Conservation (phyloP, 2,888 invertebrate genomes). For the Drosophila stalkeri region DNA sequence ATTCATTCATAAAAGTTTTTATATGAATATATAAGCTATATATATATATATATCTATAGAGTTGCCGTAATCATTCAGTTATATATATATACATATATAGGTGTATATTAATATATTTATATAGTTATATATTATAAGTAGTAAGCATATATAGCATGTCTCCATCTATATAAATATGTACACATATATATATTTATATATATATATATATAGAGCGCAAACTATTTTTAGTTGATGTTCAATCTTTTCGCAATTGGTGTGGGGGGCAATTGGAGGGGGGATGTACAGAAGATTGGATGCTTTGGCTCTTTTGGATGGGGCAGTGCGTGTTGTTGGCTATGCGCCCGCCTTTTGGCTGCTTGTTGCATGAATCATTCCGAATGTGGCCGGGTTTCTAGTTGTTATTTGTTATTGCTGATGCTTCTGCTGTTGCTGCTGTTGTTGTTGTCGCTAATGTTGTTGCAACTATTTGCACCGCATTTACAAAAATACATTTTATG, state of each 20-base stretch:
- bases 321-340: slow-evolving; percentile 77
- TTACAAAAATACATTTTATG: slow-evolving; percentile 78
- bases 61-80: slow-evolving; percentile 75
- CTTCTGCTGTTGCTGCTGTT: slow-evolving; percentile 27
- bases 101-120: background rate
- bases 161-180: slow-evolving; percentile 25
- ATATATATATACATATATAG: slow-evolving; percentile 21
- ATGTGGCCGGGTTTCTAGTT: slow-evolving; percentile 58
- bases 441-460: slow-evolving; percentile 51
- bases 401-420: slow-evolving; percentile 37
- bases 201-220: slow-evolving; percentile 74
- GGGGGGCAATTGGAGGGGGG: slow-evolving; percentile 33
- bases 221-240: slow-evolving; percentile 76
- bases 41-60: slow-evolving; percentile 61
- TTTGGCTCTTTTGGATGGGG: slow-evolving; percentile 36
- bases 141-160: slow-evolving; percentile 16
- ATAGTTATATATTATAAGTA: slow-evolving; percentile 10
- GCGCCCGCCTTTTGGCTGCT: slow-evolving; percentile 75
- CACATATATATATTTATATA: slow-evolving; percentile 68
- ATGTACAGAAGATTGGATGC: slow-evolving; percentile 33
- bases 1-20: slow-evolving; percentile 65
- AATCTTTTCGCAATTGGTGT: slow-evolving; percentile 69
- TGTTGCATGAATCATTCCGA: slow-evolving; percentile 74
- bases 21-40: slow-evolving; percentile 7
- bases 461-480: slow-evolving; percentile 75